Evolutionary conservation across 1,140 invertebrate species (phyloP), one percentile per base, ranked within the genome.

Genomic region (Drosophila sp.): DNA sequence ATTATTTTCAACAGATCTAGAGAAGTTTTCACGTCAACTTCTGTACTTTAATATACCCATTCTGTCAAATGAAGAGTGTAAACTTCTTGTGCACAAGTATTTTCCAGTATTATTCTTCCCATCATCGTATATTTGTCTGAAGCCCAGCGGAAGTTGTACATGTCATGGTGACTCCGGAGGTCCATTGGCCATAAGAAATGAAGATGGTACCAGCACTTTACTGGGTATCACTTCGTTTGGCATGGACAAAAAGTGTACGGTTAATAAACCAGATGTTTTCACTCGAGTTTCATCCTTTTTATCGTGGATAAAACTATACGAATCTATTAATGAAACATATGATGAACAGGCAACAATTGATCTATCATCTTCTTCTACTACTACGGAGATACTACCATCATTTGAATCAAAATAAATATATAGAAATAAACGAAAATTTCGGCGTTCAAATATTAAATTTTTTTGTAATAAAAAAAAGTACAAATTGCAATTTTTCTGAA

Each of bases 161-260:
- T 63, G 58, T 14, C 0, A 0, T 0, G 32, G 50, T 1, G 66
- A 70, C 8, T 63, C 66, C 13, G 66, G 50, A n/a, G 54, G 70
- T 8, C 70, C 70, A 0, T 41, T 72, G n/a, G 45, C n/a, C 4
- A 18, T 66, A 7, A 9, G 7, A n/a, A 43, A 58, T 7, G 27
- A 38, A 0, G 27, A 32, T 11, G 36, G 29, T 0, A 4, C 3
- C 25, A 43, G 18, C 14, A 46, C 40, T 6, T 14, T 70, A 9
- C 2, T 72, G 1, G 70, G 70, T 4, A 0, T 59, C 7, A 3
- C 36, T 1, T 58, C 70, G 7, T 38, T 21, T 21, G 16, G 0
- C 0, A 0, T 9, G 0, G 2, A 1, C 3, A 0, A 0, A 0
- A 0, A 25, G 6, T 29, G 27, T 13, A 0, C 2, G 0, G 0